Base-by-base conservation (phyloP, 2,888 invertebrate species). In the Antheraea assamensis region DNA sequence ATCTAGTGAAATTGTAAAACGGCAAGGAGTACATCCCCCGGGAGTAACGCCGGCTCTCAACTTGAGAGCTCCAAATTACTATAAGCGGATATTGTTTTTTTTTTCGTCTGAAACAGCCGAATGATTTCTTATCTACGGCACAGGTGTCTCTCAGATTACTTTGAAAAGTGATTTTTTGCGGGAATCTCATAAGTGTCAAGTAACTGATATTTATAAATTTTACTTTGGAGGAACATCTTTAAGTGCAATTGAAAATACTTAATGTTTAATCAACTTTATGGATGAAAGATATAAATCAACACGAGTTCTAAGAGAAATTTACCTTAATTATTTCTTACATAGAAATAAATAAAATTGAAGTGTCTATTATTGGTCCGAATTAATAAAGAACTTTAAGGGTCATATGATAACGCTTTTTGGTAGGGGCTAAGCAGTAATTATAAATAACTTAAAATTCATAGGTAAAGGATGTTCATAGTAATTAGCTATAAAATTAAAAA, bases 41-140 rank as follows among this genome's bases (percentile, higher is more conserved):
- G 80, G 90, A 84, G 75, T 72, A 72, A 76, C 71, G 76, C 79
- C 81, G 79, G 81, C 82, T 85, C 87, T 64, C 61, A 64, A 17
- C 61, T 86, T 83, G 74, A 88, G 87, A 81, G 85, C 80, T 79
- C 80, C 75, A 82, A 80, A 81, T 82, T 83, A 81, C 79, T 79
- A 75, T 79, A 78, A 84, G 83, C 86, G 90, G 89, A 90, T 88
- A 85, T 81, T 77, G 81, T 80, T 83, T 85, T 88, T 85, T 86
- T 74, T 75, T 71, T 10, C 42, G 74, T 73, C 3, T n/a, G 35
- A 35, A 30, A 2, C 68, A 68, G 15, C 74, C 73, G 61, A 13
- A 27, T 64, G 77, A 75, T 73, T 74, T 76, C 81, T 82, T 82
- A 77, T 77, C 52, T 58, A 47, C 52, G 68, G 55, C 75, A 75